phyloP scores from a whole-genome alignment of 1,140 invertebrate species.

The Trichomalopsis sarcophagae region DNA sequence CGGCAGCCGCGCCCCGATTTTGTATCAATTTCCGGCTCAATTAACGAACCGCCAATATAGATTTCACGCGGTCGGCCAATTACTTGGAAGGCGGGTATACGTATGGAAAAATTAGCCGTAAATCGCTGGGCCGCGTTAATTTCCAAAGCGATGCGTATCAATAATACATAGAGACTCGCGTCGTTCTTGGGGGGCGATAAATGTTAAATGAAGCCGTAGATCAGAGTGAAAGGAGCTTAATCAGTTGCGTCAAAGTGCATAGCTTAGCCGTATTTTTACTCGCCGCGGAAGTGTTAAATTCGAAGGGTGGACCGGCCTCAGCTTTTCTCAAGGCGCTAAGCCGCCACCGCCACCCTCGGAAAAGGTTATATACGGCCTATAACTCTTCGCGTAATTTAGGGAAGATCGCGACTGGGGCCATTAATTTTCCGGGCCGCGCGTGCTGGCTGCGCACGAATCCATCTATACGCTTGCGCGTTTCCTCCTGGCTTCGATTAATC shows the following conservation, averaged over 20 bases:
- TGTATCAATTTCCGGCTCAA: neutral
- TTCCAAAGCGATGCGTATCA: conserved; percentile 15
- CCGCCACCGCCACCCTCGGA: neutral
- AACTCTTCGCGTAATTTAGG: conserved; percentile 43
- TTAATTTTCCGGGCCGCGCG: conserved; percentile 25
- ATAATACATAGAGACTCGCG: neutral
- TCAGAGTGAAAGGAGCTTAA: conserved; percentile 23
- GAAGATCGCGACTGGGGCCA: conserved; percentile 37
- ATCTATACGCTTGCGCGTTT: neutral
- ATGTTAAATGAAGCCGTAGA: conserved; percentile 21
- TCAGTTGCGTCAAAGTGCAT: conserved; percentile 23
- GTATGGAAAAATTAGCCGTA: neutral
- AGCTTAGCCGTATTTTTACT: neutral
- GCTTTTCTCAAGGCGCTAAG: conserved; percentile 28
- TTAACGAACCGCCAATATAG: conserved; percentile 16
- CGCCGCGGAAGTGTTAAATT: conserved; percentile 12
- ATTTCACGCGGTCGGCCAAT: conserved; percentile 6
- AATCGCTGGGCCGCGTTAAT: conserved; percentile 20
- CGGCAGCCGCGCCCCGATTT: neutral
- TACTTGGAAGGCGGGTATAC: neutral
- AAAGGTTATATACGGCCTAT: conserved; percentile 37
- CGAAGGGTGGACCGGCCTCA: neutral
- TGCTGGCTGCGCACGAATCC: neutral
- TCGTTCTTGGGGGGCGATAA: conserved; percentile 4
- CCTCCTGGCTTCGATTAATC: conserved; percentile 26